Conservation (phyloP, 2,113 vertebrate genomes). For the Otolemur garnettii region DNA sequence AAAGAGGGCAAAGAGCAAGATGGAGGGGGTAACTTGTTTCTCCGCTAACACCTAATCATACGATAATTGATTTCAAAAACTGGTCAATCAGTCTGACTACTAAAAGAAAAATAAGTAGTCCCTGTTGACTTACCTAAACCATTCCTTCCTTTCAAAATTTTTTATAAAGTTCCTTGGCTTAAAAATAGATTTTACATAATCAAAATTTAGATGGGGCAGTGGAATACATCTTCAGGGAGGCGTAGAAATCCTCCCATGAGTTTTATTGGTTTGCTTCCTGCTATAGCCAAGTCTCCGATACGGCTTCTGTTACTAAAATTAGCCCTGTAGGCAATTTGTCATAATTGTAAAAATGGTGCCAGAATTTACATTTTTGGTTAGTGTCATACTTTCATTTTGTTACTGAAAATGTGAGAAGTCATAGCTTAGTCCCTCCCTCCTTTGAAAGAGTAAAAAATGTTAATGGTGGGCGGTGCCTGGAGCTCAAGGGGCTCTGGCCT, state of each 20-base stretch:
- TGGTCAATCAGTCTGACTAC: not conserved
- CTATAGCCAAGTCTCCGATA: not conserved
- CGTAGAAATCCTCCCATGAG: not conserved
- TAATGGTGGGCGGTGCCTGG: not conserved
- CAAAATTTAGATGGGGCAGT: conserved; percentile 26
- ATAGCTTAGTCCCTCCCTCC: not conserved
- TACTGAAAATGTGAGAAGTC: conserved; percentile 6
- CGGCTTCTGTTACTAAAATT: not conserved
- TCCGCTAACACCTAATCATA: not conserved
- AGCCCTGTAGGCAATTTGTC: not conserved
- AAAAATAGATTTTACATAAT: not conserved
- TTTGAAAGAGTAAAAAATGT: conserved; percentile 27
- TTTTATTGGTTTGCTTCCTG: not conserved
- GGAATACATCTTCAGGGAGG: not conserved
- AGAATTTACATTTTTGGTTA: conserved; percentile 16
- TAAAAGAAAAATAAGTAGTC: not conserved
- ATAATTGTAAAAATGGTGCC: not conserved
- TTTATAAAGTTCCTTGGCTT: not conserved
- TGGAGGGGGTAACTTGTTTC: not conserved
- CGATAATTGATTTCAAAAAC: conserved; percentile 24
- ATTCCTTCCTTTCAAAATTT: not conserved
- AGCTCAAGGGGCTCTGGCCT: too few relatives aligned
- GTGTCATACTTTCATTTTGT: conserved; percentile 5
- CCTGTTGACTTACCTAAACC: not conserved
- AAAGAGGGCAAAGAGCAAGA: not conserved